Evolutionary conservation across 2,888 invertebrate genomes (phyloP), one percentile per base, ranked within the genome.

Genomic region (Yponomeuta sedellus): DNA sequence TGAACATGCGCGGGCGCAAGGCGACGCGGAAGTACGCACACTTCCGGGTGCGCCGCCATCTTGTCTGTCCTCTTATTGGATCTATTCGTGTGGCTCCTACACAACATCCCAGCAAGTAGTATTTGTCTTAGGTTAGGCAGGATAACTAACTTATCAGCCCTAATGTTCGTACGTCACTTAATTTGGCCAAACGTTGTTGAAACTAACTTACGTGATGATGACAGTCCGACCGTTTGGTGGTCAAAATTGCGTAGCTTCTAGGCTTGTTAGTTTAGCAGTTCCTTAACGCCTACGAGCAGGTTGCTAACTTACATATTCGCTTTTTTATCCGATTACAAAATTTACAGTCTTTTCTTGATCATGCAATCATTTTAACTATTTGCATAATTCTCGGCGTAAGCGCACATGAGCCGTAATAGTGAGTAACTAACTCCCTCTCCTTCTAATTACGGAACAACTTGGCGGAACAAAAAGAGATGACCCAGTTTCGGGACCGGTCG

Each of bases 401-500:
- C 44, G 63, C 22, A 63, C n/a, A 22, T 19, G 63, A 63, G 44
- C 40, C 63, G 63, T 63, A 63, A 63, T 63, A 62, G 63, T 10
- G 20, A 20, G 22, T 25, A 20, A 40, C 22, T 20, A 34, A 40
- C 63, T 63, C 63, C 63, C 40, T 63, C 63, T 63, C 63, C 63
- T 63, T 88, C 88, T 89, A 87, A 90, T 91, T 92, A 88, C 88
- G 83, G 89, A 86, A 88, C 86, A 86, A 77, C 79, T 85, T 84
- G 83, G 83, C 86, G 84, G 83, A 91, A 90, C 89, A 91, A 91
- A 91, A 92, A 91, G 90, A 89, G 88, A 91, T 89, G 90, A 85
- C 92, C 91, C 78, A 91, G 84, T 86, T 92, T 86, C 80, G 75
- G 78, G 84, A 89, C 90, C 89, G 90, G 91, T 89, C 86, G 88